Percentiles rank a stretch among this genome's conserved stretches.
Conservation (phyloP, 2,888 invertebrate genomes). For the Agrotis ipsilon region DNA sequence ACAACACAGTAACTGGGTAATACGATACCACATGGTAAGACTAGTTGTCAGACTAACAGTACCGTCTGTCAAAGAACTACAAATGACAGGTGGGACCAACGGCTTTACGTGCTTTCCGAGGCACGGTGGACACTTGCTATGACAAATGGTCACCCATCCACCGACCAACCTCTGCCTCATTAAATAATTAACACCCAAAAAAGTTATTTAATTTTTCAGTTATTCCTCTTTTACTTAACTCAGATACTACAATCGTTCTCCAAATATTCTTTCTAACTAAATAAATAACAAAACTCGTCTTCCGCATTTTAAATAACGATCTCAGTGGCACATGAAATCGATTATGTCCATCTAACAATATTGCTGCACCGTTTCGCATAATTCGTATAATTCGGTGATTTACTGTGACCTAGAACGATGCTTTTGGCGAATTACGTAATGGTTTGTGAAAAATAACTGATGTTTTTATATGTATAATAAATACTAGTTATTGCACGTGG, state of each 20-base stretch:
- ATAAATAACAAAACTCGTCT: constrained; percentile 22
- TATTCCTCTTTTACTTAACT: neutral
- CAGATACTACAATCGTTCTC: neutral
- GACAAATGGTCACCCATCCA: too few relatives aligned
- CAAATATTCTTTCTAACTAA: constrained; percentile 11
- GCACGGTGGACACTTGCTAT: too few relatives aligned
- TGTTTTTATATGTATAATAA: neutral
- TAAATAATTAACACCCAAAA: too few relatives aligned
- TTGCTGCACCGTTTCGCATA: constrained; percentile 21
- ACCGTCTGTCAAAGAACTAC: too few relatives aligned
- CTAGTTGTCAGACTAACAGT: too few relatives aligned
- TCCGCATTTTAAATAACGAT: constrained; percentile 8
- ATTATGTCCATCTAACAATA: constrained; percentile 35
- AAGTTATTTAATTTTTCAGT: too few relatives aligned
- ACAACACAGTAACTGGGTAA: too few relatives aligned
- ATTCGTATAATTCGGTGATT: constrained; percentile 28
- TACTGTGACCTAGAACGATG: constrained; percentile 14
- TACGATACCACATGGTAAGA: too few relatives aligned
- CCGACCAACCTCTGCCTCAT: too few relatives aligned
- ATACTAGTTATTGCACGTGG: too few relatives aligned
- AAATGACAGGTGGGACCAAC: too few relatives aligned
- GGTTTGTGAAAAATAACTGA: constrained; percentile 6
- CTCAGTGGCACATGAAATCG: constrained; percentile 25
- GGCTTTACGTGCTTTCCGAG: too few relatives aligned
- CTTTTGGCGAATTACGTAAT: constrained; percentile 28